Percentiles rank a stretch among this genome's conserved stretches.
Evolutionary conservation across 2,797 vertebrate genomes (phyloP).

Genomic region (Dendrocincla tyrannina): DNA sequence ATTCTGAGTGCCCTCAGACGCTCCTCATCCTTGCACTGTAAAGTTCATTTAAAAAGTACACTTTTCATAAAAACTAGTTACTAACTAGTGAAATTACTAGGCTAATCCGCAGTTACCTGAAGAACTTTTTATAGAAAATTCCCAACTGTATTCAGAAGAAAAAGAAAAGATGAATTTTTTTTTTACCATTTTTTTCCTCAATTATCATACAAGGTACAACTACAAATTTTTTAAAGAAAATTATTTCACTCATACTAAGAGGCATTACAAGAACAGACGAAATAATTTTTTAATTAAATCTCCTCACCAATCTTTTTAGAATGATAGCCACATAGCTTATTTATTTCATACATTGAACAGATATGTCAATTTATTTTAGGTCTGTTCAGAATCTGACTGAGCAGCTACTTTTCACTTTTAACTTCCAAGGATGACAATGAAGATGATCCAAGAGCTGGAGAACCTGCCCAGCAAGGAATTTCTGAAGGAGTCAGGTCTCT

Average conservation of each 20-base stretch:
- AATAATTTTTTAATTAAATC: neutral
- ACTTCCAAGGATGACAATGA: neutral
- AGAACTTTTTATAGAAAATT: neutral
- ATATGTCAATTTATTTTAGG: neutral
- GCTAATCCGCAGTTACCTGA: neutral
- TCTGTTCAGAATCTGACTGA: neutral
- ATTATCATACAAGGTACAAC: neutral
- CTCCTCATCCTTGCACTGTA: neutral
- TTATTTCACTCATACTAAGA: neutral
- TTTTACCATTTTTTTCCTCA: neutral
- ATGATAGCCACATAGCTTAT: neutral
- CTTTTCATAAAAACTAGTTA: neutral
- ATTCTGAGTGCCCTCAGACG: neutral
- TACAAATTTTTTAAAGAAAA: neutral
- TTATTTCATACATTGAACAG: neutral
- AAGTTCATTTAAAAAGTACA: neutral
- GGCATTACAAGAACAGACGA: neutral
- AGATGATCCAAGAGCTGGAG: neutral
- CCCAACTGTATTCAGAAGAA: neutral
- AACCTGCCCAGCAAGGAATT: neutral
- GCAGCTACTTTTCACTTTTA: neutral
- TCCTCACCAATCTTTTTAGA: neutral
- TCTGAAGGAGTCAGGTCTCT: neutral
- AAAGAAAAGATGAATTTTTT: neutral
- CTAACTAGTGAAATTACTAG: neutral